These are phyloP conservation scores for Sapajus apella DNA, from an alignment of 2,113 vertebrate genomes.

Conservation along the genomic window DNA sequence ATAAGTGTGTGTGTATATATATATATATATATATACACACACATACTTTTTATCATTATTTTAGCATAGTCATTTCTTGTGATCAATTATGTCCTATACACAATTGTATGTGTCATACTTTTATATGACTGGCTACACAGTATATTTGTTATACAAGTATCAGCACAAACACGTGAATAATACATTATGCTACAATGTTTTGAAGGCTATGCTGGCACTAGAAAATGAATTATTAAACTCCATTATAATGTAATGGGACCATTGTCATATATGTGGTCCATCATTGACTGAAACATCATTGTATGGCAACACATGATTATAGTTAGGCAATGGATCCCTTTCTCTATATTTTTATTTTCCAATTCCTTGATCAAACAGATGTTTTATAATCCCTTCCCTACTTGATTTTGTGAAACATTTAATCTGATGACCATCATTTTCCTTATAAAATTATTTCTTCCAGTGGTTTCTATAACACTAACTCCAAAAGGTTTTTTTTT, in stretches of 20 bases:
- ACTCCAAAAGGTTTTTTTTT: not conserved
- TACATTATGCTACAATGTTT: not conserved
- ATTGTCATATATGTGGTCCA: not conserved
- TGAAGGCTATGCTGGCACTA: not conserved
- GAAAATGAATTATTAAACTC: not conserved
- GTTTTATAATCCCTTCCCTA: not conserved
- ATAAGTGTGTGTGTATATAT: accelerated
- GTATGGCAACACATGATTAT: not conserved
- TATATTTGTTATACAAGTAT: not conserved
- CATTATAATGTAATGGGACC: not conserved
- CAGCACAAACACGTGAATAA: not conserved
- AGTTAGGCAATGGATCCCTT: not conserved
- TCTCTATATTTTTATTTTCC: not conserved
- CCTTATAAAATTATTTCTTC: not conserved
- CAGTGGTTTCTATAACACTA: not conserved
- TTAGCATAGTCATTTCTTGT: not conserved
- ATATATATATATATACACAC: accelerated
- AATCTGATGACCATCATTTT: not conserved
- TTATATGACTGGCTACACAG: not conserved
- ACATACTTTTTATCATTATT: too few species aligned
- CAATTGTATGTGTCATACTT: not conserved
- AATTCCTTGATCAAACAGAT: not conserved
- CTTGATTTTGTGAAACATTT: not conserved
- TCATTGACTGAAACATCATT: not conserved
- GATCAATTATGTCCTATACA: not conserved